phyloP scores from a whole-genome alignment of 2,113 vertebrate species.

The Elephas maximus region DNA sequence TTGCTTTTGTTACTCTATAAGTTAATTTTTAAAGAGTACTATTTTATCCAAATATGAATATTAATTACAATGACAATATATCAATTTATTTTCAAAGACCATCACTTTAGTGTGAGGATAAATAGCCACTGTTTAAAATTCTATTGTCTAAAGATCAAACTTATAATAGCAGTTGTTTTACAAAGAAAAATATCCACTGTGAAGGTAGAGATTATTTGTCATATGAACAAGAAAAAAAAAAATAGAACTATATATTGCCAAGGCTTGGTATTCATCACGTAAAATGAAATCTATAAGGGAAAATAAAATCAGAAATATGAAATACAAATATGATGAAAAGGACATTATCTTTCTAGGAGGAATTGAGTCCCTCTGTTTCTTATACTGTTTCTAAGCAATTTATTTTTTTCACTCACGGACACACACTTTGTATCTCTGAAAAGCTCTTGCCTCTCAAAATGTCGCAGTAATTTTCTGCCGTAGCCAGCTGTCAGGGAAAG shows the following conservation, averaged over 20 bases:
- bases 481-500: not conserved
- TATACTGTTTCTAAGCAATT: not conserved
- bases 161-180: not conserved
- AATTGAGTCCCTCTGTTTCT: not conserved
- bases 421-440: not conserved
- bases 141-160: not conserved
- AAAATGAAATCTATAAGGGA: not conserved
- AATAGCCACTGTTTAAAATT: not conserved
- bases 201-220: not conserved
- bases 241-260: not conserved
- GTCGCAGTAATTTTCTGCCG: not conserved
- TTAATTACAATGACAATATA: not conserved
- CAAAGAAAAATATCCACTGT: not conserved
- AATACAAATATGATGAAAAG: not conserved
- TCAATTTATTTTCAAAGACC: not conserved
- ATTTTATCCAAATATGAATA: not conserved
- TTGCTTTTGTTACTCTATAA: not conserved
- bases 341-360: not conserved
- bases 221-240: not conserved
- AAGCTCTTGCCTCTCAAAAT: not conserved
- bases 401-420: not conserved
- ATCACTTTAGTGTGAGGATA: not conserved
- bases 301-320: conserved; percentile 8
- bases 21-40: not conserved
- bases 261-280: not conserved